Base-by-base conservation (phyloP, 2,113 vertebrate genomes). In the Oceanites oceanicus region DNA sequence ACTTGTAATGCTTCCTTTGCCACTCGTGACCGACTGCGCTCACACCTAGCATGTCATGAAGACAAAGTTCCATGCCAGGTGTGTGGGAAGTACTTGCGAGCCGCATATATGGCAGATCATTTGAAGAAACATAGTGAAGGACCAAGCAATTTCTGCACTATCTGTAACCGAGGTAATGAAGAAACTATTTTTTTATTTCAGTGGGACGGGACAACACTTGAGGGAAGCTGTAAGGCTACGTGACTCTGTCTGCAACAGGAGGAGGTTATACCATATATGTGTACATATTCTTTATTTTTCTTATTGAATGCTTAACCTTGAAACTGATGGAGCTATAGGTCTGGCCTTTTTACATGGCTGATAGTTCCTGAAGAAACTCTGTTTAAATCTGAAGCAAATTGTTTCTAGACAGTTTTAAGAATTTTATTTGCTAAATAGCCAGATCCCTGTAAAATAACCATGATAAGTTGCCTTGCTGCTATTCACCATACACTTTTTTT, bases 1-100 rank as follows among this genome's bases (percentile, higher is more conserved):
- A 99, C 99, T 91, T 99, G 99, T 97, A 99, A 99, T 29, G 99
- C 99, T 85, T 99, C 99, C 90, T 99, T 99, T 95, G 99, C 99
- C 80, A 99, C 99, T 65, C 98, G 99, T 96, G 99, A 99, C 98
- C 99, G 99, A 36, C 98, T 99, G 97, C 99, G 99, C 85, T 99
- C 99, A 68, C 99, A 99, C 97, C 98, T 99, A 95, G 99, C 99
- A 14, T 99, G 99, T 96, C 99, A 99, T 10, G 99, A 99, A 94
- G 99, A 99, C 98, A 99, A 99, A 97, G 99, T 99, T 81, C 99
- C 99, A 11, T 99, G 99, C 98, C 99, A 99, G 98, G 99, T 99
- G 97, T 99, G 99, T 78, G 99, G 99, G 90, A 99, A 99, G 98
- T 99, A 99, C 97, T 95, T 99, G 97, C 94, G 99, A 89, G 99